Evolutionary conservation across 2,113 vertebrate genomes (phyloP).

Genomic region (Morphnarchus princeps): DNA sequence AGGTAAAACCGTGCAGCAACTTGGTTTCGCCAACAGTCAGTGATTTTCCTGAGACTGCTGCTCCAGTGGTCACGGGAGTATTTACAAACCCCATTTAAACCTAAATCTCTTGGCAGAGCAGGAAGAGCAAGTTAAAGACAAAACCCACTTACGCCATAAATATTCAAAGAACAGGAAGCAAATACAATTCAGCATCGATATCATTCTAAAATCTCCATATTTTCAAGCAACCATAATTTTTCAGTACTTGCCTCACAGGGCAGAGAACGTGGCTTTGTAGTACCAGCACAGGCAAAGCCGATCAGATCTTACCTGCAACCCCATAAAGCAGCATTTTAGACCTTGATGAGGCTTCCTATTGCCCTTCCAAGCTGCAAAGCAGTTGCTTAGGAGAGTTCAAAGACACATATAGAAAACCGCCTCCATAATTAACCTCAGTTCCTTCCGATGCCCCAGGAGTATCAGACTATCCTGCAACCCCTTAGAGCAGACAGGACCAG

Average conservation of each 20-base stretch:
- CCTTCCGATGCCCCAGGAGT: neutral
- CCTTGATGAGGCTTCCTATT: neutral
- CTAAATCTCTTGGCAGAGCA: neutral
- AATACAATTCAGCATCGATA: rapidly evolving
- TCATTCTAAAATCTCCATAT: neutral
- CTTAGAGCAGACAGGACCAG: neutral
- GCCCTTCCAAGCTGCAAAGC: neutral
- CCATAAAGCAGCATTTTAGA: neutral
- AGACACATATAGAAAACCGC: rapidly evolving
- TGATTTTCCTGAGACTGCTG: rapidly evolving
- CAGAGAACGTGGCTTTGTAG: neutral
- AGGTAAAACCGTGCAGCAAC: neutral
- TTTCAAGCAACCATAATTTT: neutral
- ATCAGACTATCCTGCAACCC: neutral
- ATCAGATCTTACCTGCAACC: neutral
- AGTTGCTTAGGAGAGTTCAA: neutral
- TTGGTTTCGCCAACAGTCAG: neutral
- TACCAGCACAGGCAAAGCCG: neutral
- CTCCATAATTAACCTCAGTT: rapidly evolving
- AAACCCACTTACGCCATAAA: neutral
- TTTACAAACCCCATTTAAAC: neutral
- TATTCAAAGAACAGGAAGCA: neutral
- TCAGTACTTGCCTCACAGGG: neutral
- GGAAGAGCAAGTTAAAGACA: neutral
- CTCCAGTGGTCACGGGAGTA: neutral